Conservation (phyloP, 2,797 vertebrate genomes). For the Pitangus sulphuratus region DNA sequence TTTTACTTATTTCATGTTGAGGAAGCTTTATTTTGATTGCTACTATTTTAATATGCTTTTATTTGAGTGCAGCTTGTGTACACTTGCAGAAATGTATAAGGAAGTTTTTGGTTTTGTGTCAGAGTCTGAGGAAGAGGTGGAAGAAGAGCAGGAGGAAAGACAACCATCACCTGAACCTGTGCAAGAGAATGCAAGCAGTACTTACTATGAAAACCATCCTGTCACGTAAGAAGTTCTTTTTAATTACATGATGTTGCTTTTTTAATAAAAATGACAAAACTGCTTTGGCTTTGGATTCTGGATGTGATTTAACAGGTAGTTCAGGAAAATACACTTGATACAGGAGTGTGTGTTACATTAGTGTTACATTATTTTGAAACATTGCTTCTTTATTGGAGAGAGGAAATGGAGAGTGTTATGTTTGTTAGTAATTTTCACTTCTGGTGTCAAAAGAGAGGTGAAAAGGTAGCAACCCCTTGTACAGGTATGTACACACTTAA, state of each 20-base stretch:
- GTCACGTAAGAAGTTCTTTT: conserved; percentile 82
- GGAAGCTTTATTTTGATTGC: background rate
- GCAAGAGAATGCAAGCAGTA: conserved; percentile 88
- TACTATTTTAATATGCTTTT: background rate
- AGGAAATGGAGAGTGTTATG: fast-evolving
- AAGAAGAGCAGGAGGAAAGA: conserved; percentile 92
- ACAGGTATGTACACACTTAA: background rate
- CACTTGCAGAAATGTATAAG: background rate
- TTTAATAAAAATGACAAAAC: background rate
- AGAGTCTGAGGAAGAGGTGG: conserved; percentile 97
- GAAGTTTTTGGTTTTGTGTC: conserved; percentile 12
- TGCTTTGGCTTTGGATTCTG: background rate
- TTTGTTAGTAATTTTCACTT: background rate
- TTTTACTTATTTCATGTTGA: background rate
- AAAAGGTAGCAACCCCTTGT: fast-evolving
- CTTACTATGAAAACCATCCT: conserved; percentile 90
- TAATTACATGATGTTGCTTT: background rate
- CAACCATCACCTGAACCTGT: conserved; percentile 90
- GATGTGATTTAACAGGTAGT: background rate
- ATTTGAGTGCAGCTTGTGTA: fast-evolving
- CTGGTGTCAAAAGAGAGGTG: background rate
- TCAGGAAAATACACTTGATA: background rate
- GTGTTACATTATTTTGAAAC: background rate
- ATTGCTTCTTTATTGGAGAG: background rate
- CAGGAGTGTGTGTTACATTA: background rate